Evolutionary conservation across 2,797 vertebrate genomes (phyloP), one percentile per base, ranked within the genome.

Genomic region (Typhlichthys eigenmanni): DNA sequence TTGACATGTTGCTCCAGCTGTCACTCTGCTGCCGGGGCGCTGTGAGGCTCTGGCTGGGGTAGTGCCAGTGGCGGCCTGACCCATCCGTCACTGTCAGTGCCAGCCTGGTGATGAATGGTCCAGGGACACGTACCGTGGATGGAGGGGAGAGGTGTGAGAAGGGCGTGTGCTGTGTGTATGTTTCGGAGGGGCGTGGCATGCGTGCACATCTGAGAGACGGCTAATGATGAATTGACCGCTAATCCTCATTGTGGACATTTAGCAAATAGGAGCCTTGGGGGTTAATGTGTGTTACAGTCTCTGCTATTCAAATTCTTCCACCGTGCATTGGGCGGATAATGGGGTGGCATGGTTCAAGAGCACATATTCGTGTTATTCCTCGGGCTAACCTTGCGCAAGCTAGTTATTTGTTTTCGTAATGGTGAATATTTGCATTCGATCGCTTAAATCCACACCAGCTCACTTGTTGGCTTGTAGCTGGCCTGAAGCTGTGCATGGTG

Each of bases 1-100:
- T 98, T 97, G 96, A 98, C 97, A 97, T 92, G 88, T 94, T 93
- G 95, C 96, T 97, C 96, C 94, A 94, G 96, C 96, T 98, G 97
- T 98, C 97, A 97, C 94, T 97, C 94, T 79, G 93, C 91, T 90
- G 92, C 93, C 84, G 91, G 86, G 88, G 93, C 94, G 89, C 74
- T 92, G 94, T 94, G 94, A 95, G 94, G 95, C 94, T 94, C 90
- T 81, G 91, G 91, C 93, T 92, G 95, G 94, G 94, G 94, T 92
- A 95, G 94, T 96, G 95, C 94, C 95, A 94, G 94, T 91, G 93
- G 90, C 12, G 81, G 92, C 90, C 87, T 79, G 89, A 88, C 92
- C 96, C 95, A 98, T 99, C 96, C 93, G 95, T 99, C 97, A 98
- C 95, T 99, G 97, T 99, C 97, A 96, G 90, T 90, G 84, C 87